Evolutionary conservation across 1,140 invertebrate species (phyloP), one percentile per base, ranked within the genome.

Genomic region (Antheraea pernyi): DNA sequence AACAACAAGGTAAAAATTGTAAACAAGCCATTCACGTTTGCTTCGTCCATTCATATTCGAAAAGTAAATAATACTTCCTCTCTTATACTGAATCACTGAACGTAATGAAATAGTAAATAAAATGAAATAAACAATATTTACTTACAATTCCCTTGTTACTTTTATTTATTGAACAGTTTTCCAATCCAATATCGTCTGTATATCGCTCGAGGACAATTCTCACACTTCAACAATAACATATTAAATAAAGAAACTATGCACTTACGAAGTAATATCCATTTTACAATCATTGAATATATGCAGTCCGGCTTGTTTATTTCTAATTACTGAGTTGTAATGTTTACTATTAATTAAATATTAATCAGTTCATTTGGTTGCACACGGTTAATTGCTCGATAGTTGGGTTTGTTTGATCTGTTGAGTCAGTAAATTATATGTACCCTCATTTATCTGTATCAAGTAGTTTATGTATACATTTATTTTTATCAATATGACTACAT

Each of bases 181-280:
- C 9, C 46, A 16, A 53, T 53, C 46, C 46, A 13, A 53, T 53
- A 53, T 53, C 16, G 16, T n/a, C 1, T 16, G 11, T 30, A 30
- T 4, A 4, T 53, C 0, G 46, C 46, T 53, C 16, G 46, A 16
- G 46, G 16, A 53, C 46, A 16, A 16, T 53, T 53, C 10, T 53
- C 46, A 53, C 46, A 53, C 5, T 53, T 42, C 11, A 53, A 13
- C 46, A 53, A 16, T 16, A 53, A 53, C 46, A 53, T 53, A 53
- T 53, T 53, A 53, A 53, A 53, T 6, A 53, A 13, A 53, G 16
- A 53, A 53, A 16, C 16, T 2, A 53, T 53, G 9, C 46, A 53
- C 46, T 53, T 53, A 53, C 46, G 46, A 53, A 16, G 46, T 16
- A 53, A 53, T 53, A 53, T 53, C 46, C 46, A 53, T 53, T 53